Evolutionary conservation across 2,797 vertebrate species (phyloP).

Genomic region (Xenops minutus): DNA sequence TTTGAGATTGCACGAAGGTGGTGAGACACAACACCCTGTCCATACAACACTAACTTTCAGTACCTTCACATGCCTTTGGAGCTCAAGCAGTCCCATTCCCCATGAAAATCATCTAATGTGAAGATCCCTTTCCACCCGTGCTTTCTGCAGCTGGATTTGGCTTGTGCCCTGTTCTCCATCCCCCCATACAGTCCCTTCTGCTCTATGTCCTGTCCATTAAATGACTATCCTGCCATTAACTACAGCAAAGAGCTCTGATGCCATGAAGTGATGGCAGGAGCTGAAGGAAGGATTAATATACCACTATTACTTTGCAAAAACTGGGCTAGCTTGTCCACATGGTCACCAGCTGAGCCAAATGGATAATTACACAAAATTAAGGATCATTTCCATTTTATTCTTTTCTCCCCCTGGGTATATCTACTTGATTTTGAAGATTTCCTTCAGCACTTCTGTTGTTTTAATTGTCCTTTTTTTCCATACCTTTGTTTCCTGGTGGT

Average conservation of each 20-base stretch:
- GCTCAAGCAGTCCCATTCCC: not conserved
- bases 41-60: not conserved
- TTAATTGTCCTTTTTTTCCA: not conserved
- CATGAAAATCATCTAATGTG: accelerated
- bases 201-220: not conserved
- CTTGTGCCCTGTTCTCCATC: accelerated
- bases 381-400: not conserved
- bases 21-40: accelerated
- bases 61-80: accelerated
- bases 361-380: not conserved
- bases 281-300: not conserved
- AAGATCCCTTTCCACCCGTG: not conserved
- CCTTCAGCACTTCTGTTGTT: not conserved
- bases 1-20: not conserved
- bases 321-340: not conserved
- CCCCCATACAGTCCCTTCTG: not conserved
- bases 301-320: not conserved
- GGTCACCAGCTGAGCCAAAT: not conserved
- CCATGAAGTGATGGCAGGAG: not conserved
- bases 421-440: not conserved
- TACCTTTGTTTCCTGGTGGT: not conserved
- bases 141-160: not conserved
- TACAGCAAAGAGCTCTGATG: not conserved
- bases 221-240: not conserved
- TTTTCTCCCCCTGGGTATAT: not conserved